phyloP scores from a whole-genome alignment of 23 tunicate genomes.

The Halocynthia aurantium region DNA sequence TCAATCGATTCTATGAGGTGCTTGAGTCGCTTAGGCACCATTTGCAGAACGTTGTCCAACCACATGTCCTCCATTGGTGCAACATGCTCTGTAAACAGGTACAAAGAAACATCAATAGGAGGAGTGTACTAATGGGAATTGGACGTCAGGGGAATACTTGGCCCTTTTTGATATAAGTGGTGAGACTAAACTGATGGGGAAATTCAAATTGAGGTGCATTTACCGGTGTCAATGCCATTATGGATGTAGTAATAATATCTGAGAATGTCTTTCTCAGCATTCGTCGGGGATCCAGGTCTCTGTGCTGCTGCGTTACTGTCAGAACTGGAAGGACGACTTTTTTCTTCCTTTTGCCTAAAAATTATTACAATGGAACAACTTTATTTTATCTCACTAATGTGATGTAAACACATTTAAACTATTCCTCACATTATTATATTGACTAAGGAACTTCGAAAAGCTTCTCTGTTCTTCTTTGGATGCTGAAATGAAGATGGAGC shows the following conservation, averaged over 20 bases:
- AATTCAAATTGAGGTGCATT: background rate
- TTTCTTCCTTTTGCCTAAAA: constrained; percentile 78
- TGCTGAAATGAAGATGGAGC: constrained; percentile 61
- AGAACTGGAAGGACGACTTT: constrained; percentile 25
- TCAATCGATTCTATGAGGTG: constrained; percentile 74
- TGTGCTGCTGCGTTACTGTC: constrained; percentile 34
- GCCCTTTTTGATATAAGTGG: background rate
- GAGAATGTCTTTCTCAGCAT: constrained; percentile 87
- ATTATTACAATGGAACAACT: background rate
- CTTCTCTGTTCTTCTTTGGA: constrained; percentile 92
- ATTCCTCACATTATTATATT: constrained; percentile 76
- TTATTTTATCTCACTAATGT: background rate
- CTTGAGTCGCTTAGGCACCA: constrained; percentile 88
- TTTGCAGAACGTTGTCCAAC: constrained; percentile 78
- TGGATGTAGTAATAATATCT: constrained; percentile 96
- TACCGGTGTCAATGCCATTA: constrained; percentile 96
- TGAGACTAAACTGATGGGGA: too few relatives aligned
- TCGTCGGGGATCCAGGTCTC: constrained; percentile 86
- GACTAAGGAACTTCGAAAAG: constrained; percentile 79
- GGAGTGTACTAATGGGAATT: background rate
- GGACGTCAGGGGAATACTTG: background rate
- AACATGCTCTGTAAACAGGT: constrained; percentile 72
- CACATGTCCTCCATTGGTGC: constrained; percentile 96
- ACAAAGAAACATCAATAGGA: background rate
- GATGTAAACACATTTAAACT: background rate